Conservation (phyloP, 1,140 invertebrate genomes). For the Micrasema minimum region DNA sequence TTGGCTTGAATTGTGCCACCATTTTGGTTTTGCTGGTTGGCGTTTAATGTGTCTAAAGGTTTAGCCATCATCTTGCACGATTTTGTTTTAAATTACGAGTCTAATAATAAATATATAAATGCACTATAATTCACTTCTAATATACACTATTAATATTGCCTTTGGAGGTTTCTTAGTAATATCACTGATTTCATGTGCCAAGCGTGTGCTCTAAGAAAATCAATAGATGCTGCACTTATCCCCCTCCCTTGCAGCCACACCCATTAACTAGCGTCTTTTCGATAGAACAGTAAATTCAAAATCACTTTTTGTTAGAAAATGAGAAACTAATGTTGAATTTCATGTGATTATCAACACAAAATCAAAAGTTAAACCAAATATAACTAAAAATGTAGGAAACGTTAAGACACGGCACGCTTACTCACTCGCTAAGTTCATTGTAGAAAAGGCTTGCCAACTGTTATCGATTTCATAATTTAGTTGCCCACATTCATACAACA, state of each 20-base stretch:
- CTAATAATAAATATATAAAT: conserved; percentile 46
- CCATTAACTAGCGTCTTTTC: conserved; percentile 47
- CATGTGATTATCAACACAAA: conserved; percentile 46
- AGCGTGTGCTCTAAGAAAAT: conserved; percentile 50
- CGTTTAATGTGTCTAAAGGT: conserved; percentile 64
- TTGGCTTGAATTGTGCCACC: conserved; percentile 70
- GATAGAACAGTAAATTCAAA: conserved; percentile 39
- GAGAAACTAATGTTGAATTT: conserved; percentile 44
- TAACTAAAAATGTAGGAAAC: conserved; percentile 49
- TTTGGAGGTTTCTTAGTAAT: conserved; percentile 48
- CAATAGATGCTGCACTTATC: conserved; percentile 50
- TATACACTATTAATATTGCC: conserved; percentile 48
- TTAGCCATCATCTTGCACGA: conserved; percentile 64
- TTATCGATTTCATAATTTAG: conserved; percentile 43
- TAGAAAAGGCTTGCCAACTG: conserved; percentile 46
- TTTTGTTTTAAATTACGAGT: conserved; percentile 42
- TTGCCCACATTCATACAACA: conserved; percentile 26
- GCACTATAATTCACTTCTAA: conserved; percentile 45
- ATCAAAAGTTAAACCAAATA: conserved; percentile 50
- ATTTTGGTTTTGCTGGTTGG: conserved; percentile 61
- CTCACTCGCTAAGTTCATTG: conserved; percentile 49
- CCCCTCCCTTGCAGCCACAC: conserved; percentile 49
- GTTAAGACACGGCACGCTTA: conserved; percentile 47
- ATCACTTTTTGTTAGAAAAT: conserved; percentile 40
- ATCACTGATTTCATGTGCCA: conserved; percentile 48